Evolutionary conservation across 2,888 invertebrate genomes (phyloP).

Genomic region (Reticulitermes lucifugus): DNA sequence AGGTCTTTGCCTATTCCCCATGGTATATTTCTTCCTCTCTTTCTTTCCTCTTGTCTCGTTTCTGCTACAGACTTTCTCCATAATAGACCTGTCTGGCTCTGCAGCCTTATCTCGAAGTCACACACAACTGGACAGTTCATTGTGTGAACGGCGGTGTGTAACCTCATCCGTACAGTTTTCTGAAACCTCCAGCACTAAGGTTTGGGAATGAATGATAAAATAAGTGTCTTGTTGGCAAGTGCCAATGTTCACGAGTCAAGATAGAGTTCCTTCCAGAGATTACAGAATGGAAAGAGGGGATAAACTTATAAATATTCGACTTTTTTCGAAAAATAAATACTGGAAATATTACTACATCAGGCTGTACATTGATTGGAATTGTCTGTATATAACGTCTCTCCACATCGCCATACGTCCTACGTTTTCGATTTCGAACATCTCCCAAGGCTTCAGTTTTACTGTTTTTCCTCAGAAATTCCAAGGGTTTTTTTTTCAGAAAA

Average conservation of each 20-base stretch:
- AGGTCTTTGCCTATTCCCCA: background rate
- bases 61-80: background rate
- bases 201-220: background rate
- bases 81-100: background rate
- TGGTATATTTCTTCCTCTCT: background rate
- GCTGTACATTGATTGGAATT: too few species aligned
- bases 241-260: background rate
- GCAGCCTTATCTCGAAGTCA: background rate
- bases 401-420: too few species aligned
- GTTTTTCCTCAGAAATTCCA: too few species aligned
- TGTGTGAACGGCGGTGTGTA: background rate
- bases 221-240: background rate
- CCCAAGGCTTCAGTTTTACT: too few species aligned
- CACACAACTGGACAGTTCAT: constrained; percentile 11
- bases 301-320: too few species aligned
- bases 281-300: too few species aligned
- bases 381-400: too few species aligned
- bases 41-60: background rate
- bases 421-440: too few species aligned
- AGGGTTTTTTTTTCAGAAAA: too few species aligned
- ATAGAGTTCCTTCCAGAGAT: background rate
- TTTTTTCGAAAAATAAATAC: too few species aligned
- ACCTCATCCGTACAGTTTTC: constrained; percentile 5
- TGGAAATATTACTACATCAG: too few species aligned
- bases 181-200: background rate